These are phyloP conservation scores for Heteromyza rotundicornis DNA, from an alignment of 2,888 invertebrate genomes.

Conservation along the genomic window DNA sequence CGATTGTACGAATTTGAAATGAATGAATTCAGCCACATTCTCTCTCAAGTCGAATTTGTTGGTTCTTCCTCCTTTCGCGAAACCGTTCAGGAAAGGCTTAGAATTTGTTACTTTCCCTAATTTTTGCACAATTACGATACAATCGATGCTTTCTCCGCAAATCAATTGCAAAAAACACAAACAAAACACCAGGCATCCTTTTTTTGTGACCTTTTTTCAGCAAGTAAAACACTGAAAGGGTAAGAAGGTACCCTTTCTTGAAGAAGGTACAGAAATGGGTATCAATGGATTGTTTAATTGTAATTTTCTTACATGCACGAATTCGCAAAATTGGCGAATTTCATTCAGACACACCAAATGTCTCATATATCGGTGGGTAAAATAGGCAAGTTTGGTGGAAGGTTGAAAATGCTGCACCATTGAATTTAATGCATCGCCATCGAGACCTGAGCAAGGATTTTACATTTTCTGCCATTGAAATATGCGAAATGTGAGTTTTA, in stretches of 20 bases:
- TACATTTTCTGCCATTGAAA: no score
- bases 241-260: neutral
- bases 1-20: no score
- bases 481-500: slow-evolving; percentile 55
- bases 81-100: no score
- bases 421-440: no score
- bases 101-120: slow-evolving; percentile 47
- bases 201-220: slow-evolving; percentile 29
- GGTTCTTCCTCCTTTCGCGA: no score
- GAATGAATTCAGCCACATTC: no score
- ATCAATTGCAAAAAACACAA: slow-evolving; percentile 59
- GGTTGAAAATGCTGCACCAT: no score
- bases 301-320: slow-evolving; percentile 11
- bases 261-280: neutral
- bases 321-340: neutral
- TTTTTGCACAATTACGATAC: slow-evolving; percentile 55
- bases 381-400: no score
- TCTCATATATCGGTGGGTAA: no score
- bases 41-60: no score
- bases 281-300: slow-evolving; percentile 17
- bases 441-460: no score
- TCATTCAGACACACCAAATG: no score
- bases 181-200: slow-evolving; percentile 53
- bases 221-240: neutral
- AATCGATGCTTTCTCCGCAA: slow-evolving; percentile 59